phyloP scores from a whole-genome alignment of 1,140 invertebrate species.

The Gonatopus flavifemur region DNA sequence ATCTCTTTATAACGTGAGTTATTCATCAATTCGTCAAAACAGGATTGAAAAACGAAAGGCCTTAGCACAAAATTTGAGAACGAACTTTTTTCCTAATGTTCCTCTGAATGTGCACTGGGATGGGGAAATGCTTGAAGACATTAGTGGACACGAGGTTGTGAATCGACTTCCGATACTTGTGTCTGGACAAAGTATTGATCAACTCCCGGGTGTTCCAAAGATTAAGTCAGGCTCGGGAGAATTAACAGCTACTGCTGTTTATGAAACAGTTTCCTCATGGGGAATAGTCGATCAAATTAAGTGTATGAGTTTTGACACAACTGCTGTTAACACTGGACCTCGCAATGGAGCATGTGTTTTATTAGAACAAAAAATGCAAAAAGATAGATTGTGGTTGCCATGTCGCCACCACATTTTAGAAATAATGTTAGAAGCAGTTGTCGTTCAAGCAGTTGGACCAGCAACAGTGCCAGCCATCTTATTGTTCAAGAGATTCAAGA shows the following conservation, averaged over 20 bases:
- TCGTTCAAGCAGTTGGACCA: slow-evolving; percentile 13
- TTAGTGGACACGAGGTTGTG: slow-evolving; percentile 14
- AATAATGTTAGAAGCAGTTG: slow-evolving; percentile 12
- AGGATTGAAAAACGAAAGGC: slow-evolving; percentile 1
- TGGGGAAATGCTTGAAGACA: slow-evolving; percentile 9
- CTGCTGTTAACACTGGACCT: slow-evolving; percentile 8
- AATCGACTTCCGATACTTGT: slow-evolving; percentile 22
- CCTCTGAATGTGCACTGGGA: slow-evolving; percentile 14
- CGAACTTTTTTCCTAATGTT: background rate
- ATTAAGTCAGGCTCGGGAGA: background rate
- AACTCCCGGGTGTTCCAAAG: slow-evolving; percentile 12
- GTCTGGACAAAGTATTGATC: slow-evolving; percentile 6
- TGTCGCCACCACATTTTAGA: background rate
- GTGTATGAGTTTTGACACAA: slow-evolving; percentile 9
- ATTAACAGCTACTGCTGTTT: slow-evolving; percentile 8
- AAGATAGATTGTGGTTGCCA: background rate
- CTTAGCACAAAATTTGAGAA: background rate
- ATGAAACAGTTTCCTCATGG: slow-evolving; percentile 8
- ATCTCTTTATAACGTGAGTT: too few relatives aligned
- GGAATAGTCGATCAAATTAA: slow-evolving; percentile 1
- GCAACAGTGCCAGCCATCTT: slow-evolving; percentile 4
- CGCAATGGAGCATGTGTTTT: slow-evolving; percentile 11
- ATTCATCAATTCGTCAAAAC: background rate
- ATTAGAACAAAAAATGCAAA: slow-evolving; percentile 9
- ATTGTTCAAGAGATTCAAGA: slow-evolving; percentile 6